Base-by-base conservation (phyloP, 1,140 invertebrate species). In the Bombus confusus region DNA sequence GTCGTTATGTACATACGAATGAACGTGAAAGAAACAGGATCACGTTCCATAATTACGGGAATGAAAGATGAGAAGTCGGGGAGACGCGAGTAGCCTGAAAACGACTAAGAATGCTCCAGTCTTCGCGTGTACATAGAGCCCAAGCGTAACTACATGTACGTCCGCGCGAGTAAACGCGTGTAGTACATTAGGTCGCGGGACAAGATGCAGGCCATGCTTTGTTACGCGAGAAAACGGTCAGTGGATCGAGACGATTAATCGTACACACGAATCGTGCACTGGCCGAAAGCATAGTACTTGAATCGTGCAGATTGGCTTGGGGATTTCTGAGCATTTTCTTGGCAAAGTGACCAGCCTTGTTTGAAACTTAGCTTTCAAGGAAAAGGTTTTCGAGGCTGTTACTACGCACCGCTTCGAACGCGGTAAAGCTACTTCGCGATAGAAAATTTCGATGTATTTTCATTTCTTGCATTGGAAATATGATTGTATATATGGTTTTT, bases 51-150 rank as follows among this genome's bases (percentile, higher is more conserved):
- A 4, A 31, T n/a, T n/a, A 39, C 5, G 25, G 13, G 31, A 2
- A 31, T 34, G 8, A 34, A 25, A 12, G 41, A 28, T 1, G 72
- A 34, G 15, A 18, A n/a, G 34, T 57, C 41, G 79, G 34, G 31
- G 66, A 31, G 34, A 72, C 31, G 18, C 37, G 69, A 62, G 34
- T 28, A 25, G 37, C 47, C 52, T 31, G 64, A 4, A 77, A 77
- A 66, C 41, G n/a, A 8, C 1, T n/a, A 66, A 43, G 25, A n/a
- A 52, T 43, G 22, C 4, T 43, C 47, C 47, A 79, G 71, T 86
- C 80, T 74, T 31, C 34, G 15, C 8, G 15, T 90, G 88, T 90
- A 90, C n/a, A 90, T 90, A 90, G 64, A 80, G 25, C 25, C 47
- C 9, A 59, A 43, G 37, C n/a, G 9, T n/a, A 31, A 66, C 28